Conservation (phyloP, 2,888 invertebrate species). For the Parnassius smintheus region DNA sequence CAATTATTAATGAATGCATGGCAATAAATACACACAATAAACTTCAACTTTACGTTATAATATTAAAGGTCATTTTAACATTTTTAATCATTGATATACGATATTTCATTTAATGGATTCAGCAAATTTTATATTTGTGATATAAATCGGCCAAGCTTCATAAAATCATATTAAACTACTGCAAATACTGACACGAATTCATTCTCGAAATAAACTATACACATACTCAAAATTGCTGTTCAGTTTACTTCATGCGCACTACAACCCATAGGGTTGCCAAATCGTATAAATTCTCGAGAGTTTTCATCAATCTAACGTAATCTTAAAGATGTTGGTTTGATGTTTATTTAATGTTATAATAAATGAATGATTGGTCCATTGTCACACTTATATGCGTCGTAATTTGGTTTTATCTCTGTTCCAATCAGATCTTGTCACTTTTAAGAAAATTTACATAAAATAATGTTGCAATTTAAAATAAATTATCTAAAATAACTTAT, state of each 20-base stretch:
- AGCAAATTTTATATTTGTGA: constrained; percentile 2
- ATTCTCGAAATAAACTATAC: constrained; percentile 21
- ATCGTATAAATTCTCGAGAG: background rate
- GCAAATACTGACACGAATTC: constrained; percentile 16
- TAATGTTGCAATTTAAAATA: too few relatives aligned
- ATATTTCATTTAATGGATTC: background rate
- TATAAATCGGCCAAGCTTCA: constrained; percentile 20
- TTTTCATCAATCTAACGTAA: background rate
- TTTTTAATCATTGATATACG: background rate
- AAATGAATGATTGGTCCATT: too few relatives aligned
- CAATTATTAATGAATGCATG: constrained; percentile 14
- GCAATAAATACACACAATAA: constrained; percentile 18
- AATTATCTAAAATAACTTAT: too few relatives aligned
- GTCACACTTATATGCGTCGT: too few relatives aligned
- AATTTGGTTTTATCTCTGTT: too few relatives aligned
- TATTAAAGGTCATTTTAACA: constrained; percentile 5
- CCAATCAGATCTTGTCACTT: too few relatives aligned
- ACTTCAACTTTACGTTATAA: constrained; percentile 2
- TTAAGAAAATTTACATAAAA: too few relatives aligned
- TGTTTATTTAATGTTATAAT: too few relatives aligned
- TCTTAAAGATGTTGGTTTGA: background rate
- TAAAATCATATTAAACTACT: constrained; percentile 12
- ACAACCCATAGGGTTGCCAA: constrained; percentile 11
- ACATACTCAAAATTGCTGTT: constrained; percentile 15
- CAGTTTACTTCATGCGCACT: constrained; percentile 14